Percentiles rank a stretch among this genome's conserved stretches.
Conservation (phyloP, 2,888 invertebrate genomes). For the Phymatocera aterrima region DNA sequence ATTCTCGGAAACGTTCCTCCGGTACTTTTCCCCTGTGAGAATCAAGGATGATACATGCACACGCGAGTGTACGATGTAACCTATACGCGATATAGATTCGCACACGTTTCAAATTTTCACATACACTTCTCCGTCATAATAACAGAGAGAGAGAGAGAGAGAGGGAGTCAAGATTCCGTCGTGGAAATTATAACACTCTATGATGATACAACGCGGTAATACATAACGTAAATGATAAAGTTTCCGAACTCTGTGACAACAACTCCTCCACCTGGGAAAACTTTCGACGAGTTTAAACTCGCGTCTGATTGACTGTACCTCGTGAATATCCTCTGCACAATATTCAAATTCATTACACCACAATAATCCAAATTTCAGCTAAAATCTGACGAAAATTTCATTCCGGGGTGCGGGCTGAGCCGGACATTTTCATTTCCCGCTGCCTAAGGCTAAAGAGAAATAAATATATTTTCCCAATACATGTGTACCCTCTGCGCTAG, state of each 20-base stretch:
- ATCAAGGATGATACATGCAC: too few species aligned
- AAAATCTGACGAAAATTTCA: too few species aligned
- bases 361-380: neutral
- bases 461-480: too few species aligned
- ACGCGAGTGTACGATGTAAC: too few species aligned
- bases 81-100: too few species aligned
- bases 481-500: too few species aligned
- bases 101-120: too few species aligned
- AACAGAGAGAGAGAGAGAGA: neutral
- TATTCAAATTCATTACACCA: neutral
- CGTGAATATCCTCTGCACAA: neutral
- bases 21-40: neutral
- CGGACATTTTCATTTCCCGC: too few species aligned
- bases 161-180: neutral
- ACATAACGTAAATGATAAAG: constrained; percentile 12
- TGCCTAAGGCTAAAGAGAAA: too few species aligned
- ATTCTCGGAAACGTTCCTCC: neutral
- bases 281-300: neutral
- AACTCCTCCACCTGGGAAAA: neutral
- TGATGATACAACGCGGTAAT: too few species aligned
- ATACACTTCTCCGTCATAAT: too few species aligned
- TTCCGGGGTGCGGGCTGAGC: too few species aligned
- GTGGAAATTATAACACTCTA: neutral
- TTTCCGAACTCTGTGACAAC: neutral
- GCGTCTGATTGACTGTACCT: neutral